Base-by-base conservation (phyloP, 1,140 invertebrate species). In the Pseudomyrmex cubaensis region DNA sequence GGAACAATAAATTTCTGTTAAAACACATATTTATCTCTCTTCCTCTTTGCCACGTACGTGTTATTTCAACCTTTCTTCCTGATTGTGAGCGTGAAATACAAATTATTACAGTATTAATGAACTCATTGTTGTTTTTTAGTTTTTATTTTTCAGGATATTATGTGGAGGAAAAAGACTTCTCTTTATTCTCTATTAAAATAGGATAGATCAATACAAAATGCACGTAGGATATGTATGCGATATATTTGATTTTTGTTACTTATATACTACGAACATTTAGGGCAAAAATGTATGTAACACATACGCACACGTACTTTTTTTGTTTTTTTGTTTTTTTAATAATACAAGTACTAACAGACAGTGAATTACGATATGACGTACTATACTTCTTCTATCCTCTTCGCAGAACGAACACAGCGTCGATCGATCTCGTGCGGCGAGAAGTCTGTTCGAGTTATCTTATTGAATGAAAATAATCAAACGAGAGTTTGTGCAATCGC, bases 1-100 rank as follows among this genome's bases (percentile, higher is more conserved):
- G 82, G 69, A 90, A 91, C 75, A 87, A 92, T 92, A 92, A 92
- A 90, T 83, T 85, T 69, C 74, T 82, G 82, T 85, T 88, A 85
- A 84, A 84, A 48, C 50, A 67, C 44, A 69, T 3, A 78, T 13
- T 44, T 20, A 35, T 78, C 17, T 59, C 54, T 76, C 10, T 78
- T n/a, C 44, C 15, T 17, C 4, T 67, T 62, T 52, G 4, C 7
- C 13, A 35, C 35, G 35, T 2, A 0, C 15, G 12, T 9, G 1
- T 44, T 12, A 35, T 17, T 10, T 20, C 12, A 20, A 35, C 35
- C 35, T 35, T 35, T 35, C 35, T 7, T 35, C 35, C 35, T 7
- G 5, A 35, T 35, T 35, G 35, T 0, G 35, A 35, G 5, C 35
- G 35, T 35, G 4, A 35, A 35, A 35, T 35, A 35, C 35, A 35